Evolutionary conservation across 2,888 invertebrate genomes (phyloP).

Genomic region (Dynastes grantii): DNA sequence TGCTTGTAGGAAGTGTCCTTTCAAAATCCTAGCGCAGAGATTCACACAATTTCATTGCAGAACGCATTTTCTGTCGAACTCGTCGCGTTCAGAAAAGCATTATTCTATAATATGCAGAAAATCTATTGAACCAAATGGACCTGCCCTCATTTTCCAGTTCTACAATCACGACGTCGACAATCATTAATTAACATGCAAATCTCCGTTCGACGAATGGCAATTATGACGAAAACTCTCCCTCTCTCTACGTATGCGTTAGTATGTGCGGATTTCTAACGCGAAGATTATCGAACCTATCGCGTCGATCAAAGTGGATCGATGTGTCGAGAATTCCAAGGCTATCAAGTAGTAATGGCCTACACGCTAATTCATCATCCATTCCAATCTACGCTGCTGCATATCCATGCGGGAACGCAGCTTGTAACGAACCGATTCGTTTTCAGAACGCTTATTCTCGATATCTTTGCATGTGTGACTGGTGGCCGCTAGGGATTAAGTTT

Average conservation of each 20-base stretch:
- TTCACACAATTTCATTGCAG: too few relatives aligned
- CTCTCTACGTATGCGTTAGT: not conserved
- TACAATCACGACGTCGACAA: not conserved
- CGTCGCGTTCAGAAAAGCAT: too few relatives aligned
- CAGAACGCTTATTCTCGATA: not conserved
- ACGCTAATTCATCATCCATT: conserved; percentile 5
- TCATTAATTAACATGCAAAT: conserved; percentile 1
- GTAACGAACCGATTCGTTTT: not conserved
- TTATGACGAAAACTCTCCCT: not conserved
- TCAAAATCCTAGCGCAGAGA: too few relatives aligned
- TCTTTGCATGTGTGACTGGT: not conserved
- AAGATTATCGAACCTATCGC: conserved; percentile 24
- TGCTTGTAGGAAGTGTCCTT: too few relatives aligned
- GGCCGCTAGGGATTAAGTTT: not conserved
- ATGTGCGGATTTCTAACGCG: conserved; percentile 3
- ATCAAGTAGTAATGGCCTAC: not conserved
- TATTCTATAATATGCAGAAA: too few relatives aligned
- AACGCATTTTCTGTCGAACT: too few relatives aligned
- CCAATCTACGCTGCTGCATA: not conserved
- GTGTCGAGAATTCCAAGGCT: conserved; percentile 16
- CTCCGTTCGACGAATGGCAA: not conserved
- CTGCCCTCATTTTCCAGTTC: not conserved
- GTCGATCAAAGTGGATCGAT: conserved; percentile 20
- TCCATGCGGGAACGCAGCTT: not conserved
- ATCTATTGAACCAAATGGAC: too few relatives aligned